A percentile compares a stretch with the other conserved stretches of the same genome.
phyloP scores from a whole-genome alignment of 1,140 invertebrate species.

The Pygmarrhopalites habei region DNA sequence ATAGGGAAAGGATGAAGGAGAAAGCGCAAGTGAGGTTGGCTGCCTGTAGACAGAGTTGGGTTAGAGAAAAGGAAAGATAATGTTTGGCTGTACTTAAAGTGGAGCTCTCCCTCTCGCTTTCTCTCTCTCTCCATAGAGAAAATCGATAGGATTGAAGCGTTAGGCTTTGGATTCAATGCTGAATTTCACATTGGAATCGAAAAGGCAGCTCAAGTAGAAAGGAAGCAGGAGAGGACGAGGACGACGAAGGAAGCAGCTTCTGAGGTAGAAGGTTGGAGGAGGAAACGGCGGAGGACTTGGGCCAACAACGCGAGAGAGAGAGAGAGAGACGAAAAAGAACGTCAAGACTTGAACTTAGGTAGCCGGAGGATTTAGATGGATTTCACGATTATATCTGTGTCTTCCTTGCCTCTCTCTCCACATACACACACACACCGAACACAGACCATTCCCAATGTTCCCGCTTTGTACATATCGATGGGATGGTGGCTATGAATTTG shows the following conservation, averaged over 20 bases:
- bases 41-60: neutral
- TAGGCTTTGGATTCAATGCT: slow-evolving; percentile 4
- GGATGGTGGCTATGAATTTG: too few relatives aligned
- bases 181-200: slow-evolving; percentile 3
- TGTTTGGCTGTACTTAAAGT: neutral
- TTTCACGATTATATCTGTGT: neutral
- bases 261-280: neutral
- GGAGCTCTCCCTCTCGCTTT: neutral
- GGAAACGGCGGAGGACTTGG: neutral
- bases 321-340: neutral
- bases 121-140: neutral
- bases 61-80: too few relatives aligned
- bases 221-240: neutral
- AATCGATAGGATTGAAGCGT: slow-evolving; percentile 15
- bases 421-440: too few relatives aligned
- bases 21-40: neutral
- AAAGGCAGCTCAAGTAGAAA: neutral
- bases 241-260: neutral
- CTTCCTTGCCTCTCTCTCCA: too few relatives aligned
- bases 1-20: neutral
- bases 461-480: too few relatives aligned
- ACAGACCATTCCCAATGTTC: too few relatives aligned
- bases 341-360: neutral
- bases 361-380: slow-evolving; percentile 5
- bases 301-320: neutral